Percentiles rank a stretch among this genome's conserved stretches.
Conservation (phyloP, 2,113 vertebrate genomes). For the Gasterosteus aculeatus region DNA sequence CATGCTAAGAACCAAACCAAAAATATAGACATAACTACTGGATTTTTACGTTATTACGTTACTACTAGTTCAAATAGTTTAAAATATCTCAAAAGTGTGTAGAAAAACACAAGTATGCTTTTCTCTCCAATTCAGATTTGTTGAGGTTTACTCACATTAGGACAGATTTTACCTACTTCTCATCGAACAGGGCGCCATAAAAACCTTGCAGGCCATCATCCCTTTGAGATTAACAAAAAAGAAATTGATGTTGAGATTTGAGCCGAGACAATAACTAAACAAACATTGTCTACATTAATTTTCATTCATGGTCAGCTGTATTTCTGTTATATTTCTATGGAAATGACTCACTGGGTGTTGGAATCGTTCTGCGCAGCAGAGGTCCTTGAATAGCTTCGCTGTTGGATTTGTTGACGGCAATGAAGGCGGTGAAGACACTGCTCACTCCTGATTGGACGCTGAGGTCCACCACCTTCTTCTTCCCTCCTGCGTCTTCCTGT, state of each 20-base stretch:
- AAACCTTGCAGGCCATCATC: no score
- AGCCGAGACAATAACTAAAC: no score
- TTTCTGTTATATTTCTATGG: not conserved
- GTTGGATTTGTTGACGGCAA: conserved; percentile 77
- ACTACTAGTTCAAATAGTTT: not conserved
- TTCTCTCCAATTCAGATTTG: no score
- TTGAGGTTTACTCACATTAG: no score
- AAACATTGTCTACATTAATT: no score
- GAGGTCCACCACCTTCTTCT: conserved; percentile 74
- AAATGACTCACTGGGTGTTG: conserved; percentile 46
- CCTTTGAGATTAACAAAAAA: no score
- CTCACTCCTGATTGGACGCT: conserved; percentile 83
- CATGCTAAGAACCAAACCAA: no score
- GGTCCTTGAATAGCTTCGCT: conserved; percentile 72
- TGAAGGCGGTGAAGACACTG: conserved; percentile 84
- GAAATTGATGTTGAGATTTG: no score
- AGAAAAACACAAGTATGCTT: no score
- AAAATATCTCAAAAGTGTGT: not conserved
- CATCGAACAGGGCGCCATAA: no score
- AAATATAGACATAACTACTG: not conserved
- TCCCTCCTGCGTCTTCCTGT: conserved; percentile 39
- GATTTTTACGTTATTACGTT: not conserved
- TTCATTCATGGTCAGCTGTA: not conserved
- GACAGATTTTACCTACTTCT: no score
- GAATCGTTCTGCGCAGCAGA: conserved; percentile 66